phyloP scores from a whole-genome alignment of 2,113 vertebrate species.

The Triplophysa dalaica region DNA sequence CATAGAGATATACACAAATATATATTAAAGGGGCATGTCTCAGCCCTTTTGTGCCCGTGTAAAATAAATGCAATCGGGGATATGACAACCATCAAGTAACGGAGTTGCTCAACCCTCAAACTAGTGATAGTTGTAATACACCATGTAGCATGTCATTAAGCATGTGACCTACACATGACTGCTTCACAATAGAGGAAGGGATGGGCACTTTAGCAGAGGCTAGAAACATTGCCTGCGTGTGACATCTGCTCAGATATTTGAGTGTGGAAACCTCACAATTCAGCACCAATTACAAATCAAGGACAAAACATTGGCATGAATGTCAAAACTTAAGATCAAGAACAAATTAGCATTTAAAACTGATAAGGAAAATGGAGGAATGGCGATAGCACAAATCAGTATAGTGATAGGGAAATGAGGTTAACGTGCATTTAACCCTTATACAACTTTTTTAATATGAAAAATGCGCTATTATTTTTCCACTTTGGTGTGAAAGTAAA shows the following conservation, averaged over 20 bases:
- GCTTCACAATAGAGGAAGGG: constrained; percentile 62
- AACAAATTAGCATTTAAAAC: background rate
- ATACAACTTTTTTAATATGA: background rate
- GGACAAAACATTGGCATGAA: background rate
- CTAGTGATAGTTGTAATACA: constrained; percentile 70
- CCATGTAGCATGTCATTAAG: constrained; percentile 45
- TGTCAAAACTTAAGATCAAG: background rate
- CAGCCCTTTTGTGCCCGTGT: background rate
- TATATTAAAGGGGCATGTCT: background rate
- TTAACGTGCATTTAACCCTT: background rate
- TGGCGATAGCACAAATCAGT: background rate
- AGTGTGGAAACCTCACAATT: constrained; percentile 25
- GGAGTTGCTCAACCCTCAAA: constrained; percentile 57
- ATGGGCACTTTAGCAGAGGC: constrained; percentile 52
- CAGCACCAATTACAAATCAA: background rate
- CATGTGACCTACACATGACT: constrained; percentile 96
- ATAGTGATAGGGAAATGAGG: background rate
- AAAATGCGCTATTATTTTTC: background rate
- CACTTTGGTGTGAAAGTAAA: background rate
- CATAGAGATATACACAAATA: background rate
- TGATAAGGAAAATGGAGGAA: background rate
- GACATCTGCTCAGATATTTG: constrained; percentile 2
- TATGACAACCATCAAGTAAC: constrained; percentile 2
- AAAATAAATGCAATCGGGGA: constrained; percentile 19
- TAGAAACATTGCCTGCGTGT: constrained; percentile 29